phyloP scores from a whole-genome alignment of 53 echinoderm and acorn worm genomes.

The Antedon mediterranea region DNA sequence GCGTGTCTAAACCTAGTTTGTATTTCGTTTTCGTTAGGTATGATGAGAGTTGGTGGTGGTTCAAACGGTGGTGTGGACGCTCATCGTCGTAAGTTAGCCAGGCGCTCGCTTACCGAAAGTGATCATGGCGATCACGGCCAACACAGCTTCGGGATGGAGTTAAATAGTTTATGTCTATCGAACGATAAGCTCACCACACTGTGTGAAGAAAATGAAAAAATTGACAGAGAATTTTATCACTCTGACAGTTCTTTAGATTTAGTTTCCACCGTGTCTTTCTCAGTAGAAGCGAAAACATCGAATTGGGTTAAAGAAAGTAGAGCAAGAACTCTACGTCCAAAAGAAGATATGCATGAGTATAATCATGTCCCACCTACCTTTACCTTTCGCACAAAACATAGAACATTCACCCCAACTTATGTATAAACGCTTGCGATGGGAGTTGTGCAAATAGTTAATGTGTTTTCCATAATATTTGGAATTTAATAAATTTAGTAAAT shows the following conservation, averaged over 20 bases:
- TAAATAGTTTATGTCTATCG: background rate
- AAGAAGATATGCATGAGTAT: background rate
- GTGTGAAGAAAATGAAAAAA: background rate
- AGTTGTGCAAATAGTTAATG: no score
- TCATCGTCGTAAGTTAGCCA: background rate
- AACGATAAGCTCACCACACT: background rate
- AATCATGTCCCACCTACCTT: background rate
- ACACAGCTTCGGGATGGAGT: background rate
- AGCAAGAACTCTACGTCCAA: background rate
- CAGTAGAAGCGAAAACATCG: background rate
- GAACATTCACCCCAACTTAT: background rate
- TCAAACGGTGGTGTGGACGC: background rate
- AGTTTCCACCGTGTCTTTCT: background rate
- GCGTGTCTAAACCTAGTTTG: no score
- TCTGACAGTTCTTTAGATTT: background rate
- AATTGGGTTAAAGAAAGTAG: background rate
- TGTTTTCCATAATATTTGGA: no score
- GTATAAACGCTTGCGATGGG: background rate
- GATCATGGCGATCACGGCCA: background rate
- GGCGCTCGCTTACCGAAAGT: background rate
- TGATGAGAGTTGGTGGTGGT: background rate
- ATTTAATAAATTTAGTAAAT: no score
- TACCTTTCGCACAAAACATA: background rate
- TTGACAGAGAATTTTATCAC: background rate
- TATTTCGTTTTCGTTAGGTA: background rate